phyloP scores from a whole-genome alignment of 2,888 invertebrate genomes.

The Sminthurides aquaticus region DNA sequence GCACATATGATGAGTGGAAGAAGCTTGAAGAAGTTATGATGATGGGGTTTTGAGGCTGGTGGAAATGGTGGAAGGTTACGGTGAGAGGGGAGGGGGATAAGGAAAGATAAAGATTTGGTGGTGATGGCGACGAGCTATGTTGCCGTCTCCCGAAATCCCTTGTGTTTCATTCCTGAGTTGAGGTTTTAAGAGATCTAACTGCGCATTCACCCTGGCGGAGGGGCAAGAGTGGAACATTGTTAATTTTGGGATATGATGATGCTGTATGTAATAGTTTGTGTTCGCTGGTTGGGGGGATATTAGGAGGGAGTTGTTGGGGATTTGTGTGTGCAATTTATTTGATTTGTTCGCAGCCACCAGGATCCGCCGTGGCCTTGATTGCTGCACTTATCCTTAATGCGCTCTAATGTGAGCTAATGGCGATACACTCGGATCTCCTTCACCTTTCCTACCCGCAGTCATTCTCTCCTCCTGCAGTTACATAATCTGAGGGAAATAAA shows the following conservation, averaged over 20 bases:
- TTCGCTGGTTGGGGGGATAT: too few species aligned
- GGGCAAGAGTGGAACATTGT: background rate
- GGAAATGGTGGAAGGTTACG: background rate
- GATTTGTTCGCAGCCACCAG: background rate
- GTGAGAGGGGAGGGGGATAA: too few species aligned
- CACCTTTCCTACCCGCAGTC: too few species aligned
- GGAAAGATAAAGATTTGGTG: background rate
- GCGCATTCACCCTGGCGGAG: background rate
- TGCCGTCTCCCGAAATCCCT: too few species aligned
- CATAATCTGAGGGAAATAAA: background rate
- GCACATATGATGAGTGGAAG: too few species aligned
- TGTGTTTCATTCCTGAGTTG: background rate
- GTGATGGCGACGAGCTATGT: background rate
- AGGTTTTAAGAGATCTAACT: background rate
- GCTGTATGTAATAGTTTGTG: background rate
- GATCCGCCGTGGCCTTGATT: conserved; percentile 14
- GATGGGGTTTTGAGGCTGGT: too few species aligned
- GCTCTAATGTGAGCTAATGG: conserved; percentile 2
- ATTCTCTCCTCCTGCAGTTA: background rate
- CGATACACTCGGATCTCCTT: background rate
- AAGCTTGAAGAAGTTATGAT: too few species aligned
- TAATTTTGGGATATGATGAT: background rate
- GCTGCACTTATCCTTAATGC: conserved; percentile 23
- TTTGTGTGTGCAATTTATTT: background rate
- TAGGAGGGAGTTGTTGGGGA: too few species aligned